Conservation (phyloP, 2,888 invertebrate genomes). For the Nomada lathburiana region DNA sequence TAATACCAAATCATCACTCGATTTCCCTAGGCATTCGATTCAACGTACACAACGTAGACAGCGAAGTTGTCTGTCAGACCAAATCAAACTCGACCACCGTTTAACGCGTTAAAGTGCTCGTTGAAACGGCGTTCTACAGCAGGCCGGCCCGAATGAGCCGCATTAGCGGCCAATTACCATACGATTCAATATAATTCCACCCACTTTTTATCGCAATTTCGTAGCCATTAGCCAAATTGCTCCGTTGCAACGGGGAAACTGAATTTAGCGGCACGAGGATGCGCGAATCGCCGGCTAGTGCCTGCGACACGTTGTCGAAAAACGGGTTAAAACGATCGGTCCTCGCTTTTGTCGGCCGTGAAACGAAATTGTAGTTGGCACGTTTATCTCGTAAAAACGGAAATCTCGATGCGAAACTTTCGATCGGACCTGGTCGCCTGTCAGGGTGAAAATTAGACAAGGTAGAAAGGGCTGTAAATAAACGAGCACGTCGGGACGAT, state of each 20-base stretch:
- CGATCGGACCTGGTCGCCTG: not conserved
- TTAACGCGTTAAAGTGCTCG: conserved; percentile 1
- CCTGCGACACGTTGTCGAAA: not conserved
- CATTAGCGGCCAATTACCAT: conserved; percentile 2
- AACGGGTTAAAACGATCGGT: not conserved
- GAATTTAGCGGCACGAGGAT: not conserved
- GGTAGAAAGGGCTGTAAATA: conserved; percentile 55
- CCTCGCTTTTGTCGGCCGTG: not conserved
- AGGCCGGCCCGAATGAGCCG: not conserved
- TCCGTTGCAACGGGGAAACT: not conserved
- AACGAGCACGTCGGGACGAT: conserved; percentile 48
- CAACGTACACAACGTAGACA: too few species aligned
- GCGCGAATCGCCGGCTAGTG: not conserved
- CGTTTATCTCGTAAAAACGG: not conserved
- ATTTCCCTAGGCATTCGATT: too few species aligned
- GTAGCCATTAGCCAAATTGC: conserved; percentile 13
- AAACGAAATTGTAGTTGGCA: conserved; percentile 7
- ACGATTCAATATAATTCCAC: conserved; percentile 19
- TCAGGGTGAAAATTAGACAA: conserved; percentile 1
- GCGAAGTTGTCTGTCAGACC: too few species aligned
- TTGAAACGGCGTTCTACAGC: not conserved
- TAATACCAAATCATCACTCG: too few species aligned
- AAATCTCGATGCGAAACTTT: not conserved
- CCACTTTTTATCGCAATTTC: conserved; percentile 26
- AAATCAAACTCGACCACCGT: not conserved